Evolutionary conservation across 2,888 invertebrate genomes (phyloP).

Genomic region (Phymatocera aterrima): DNA sequence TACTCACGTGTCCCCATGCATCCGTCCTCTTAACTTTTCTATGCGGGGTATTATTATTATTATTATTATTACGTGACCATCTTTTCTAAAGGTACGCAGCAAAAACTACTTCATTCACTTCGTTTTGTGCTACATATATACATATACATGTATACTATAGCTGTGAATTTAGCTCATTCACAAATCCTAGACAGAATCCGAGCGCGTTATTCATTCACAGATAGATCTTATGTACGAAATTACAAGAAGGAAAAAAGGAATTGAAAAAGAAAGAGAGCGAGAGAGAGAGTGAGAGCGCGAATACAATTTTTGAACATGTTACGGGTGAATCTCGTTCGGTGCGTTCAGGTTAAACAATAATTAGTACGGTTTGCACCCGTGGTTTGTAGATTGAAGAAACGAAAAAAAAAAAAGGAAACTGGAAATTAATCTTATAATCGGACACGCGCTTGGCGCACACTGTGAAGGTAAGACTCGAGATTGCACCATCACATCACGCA

Average conservation of each 20-base stretch:
- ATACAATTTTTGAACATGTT: no score
- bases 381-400: neutral
- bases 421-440: conserved; percentile 23
- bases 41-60: no score
- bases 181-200: no score
- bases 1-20: conserved; percentile 66
- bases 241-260: no score
- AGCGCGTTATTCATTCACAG: neutral
- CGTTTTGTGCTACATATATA: neutral
- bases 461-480: neutral
- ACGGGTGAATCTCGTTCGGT: no score
- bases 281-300: no score
- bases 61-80: conserved; percentile 63
- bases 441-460: conserved; percentile 27
- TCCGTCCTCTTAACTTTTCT: no score
- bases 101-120: conserved; percentile 39
- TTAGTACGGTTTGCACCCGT: neutral
- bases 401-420: neutral
- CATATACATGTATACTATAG: conserved; percentile 34
- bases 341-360: neutral
- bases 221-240: no score
- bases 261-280: neutral
- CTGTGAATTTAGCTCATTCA: neutral
- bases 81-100: neutral
- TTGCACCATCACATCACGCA: conserved; percentile 30